Evolutionary conservation across 2,888 invertebrate genomes (phyloP), one percentile per base, ranked within the genome.

Genomic region (Eristalis pertinax): DNA sequence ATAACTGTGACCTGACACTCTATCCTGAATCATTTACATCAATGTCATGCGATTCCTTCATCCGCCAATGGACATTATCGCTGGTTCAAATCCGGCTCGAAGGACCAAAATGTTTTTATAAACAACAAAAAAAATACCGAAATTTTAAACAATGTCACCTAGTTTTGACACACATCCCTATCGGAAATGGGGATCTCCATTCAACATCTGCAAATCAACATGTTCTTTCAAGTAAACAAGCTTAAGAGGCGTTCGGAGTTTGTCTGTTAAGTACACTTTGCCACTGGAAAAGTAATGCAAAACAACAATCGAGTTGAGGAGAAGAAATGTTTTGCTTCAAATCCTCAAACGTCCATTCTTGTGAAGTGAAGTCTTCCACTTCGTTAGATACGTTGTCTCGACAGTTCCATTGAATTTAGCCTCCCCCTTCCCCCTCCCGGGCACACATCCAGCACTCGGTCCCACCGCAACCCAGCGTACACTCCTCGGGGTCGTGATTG

Each of bases 331-430:
- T 60, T 29, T 26, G 13, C 26, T 13, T 60, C 3, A 11, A 60
- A 60, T 15, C 74, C 75, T 81, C 69, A 56, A 75, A 75, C 75
- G 32, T 69, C 22, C 13, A 22, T 19, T 50, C 63, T 29, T 32
- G 15, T 41, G n/a, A 74, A 38, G 77, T 82, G 62, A 86, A 74
- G 65, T 74, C 74, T 78, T 82, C 69, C 74, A 82, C 82, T 78
- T 86, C 56, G 82, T 86, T 78, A 65, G 74, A 65, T 82, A 82
- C 86, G 78, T 82, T 86, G 86, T 86, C 86, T 82, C 82, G 82
- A 70, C 83, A 77, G 74, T 86, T 86, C 43, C 74, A 86, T 82
- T 82, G 82, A 86, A 86, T 82, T 78, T 63, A 13, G 68, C 76
- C 74, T 62, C 58, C 73, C 63, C 29, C 29, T 5, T 29, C 29